Percentiles rank a stretch among this genome's conserved stretches.
Evolutionary conservation across 2,797 vertebrate genomes (phyloP).

Genomic region (Enteromius thamalakanensis): DNA sequence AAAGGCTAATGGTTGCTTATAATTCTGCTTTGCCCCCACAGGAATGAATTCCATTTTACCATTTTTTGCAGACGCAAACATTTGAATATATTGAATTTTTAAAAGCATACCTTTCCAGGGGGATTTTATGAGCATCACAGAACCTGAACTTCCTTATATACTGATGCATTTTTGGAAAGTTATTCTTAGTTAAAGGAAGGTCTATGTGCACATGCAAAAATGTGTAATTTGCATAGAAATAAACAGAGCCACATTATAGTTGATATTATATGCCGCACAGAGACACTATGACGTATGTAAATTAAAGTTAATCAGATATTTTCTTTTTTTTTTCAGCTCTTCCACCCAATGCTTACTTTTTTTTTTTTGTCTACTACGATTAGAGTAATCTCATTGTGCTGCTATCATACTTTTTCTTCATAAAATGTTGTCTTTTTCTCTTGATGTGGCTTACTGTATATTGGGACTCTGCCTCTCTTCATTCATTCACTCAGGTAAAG

Average conservation of each 20-base stretch:
- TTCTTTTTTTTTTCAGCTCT: background rate
- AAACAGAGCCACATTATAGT: background rate
- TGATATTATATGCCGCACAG: background rate
- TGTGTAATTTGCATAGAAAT: background rate
- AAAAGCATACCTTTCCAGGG: background rate
- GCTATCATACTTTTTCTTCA: background rate
- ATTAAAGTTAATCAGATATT: background rate
- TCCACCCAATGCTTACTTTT: background rate
- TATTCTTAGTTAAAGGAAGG: background rate
- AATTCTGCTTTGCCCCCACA: background rate
- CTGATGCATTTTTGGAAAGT: background rate
- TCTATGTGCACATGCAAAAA: background rate
- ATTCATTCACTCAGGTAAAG: conserved; percentile 35
- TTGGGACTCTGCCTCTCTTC: conserved; percentile 11
- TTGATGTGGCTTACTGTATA: conserved; percentile 24
- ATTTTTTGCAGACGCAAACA: background rate
- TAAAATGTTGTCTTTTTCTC: background rate
- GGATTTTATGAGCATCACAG: background rate
- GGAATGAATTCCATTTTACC: no score
- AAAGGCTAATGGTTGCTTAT: background rate
- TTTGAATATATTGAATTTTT: background rate
- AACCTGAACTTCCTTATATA: background rate
- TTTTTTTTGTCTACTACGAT: background rate
- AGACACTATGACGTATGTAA: background rate
- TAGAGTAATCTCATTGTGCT: background rate